phyloP scores from a whole-genome alignment of 2,113 vertebrate genomes.

The Mobula hypostoma region DNA sequence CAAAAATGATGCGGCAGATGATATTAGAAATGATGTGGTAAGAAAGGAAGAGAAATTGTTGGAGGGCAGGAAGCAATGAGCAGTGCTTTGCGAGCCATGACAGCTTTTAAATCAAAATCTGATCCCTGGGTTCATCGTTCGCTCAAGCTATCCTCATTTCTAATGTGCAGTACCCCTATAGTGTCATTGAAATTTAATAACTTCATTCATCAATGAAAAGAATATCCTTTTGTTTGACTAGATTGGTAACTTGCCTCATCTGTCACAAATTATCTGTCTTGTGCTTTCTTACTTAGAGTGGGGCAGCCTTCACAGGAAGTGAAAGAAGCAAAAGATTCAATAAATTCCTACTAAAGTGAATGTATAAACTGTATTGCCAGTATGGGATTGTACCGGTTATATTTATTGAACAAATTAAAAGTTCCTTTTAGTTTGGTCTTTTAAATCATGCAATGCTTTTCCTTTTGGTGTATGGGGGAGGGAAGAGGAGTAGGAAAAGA shows the following conservation, averaged over 20 bases:
- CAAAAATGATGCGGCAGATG: not conserved
- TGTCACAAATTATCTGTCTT: not conserved
- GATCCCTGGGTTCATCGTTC: not conserved
- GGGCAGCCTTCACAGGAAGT: not conserved
- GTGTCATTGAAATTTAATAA: constrained; percentile 16
- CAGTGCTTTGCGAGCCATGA: not conserved
- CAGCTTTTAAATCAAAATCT: not conserved
- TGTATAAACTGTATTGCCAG: not conserved
- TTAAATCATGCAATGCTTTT: not conserved
- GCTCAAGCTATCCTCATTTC: not conserved
- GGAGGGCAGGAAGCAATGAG: not conserved
- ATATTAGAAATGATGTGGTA: not conserved
- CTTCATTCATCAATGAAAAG: not conserved
- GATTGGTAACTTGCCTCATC: not conserved
- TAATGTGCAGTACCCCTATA: not conserved
- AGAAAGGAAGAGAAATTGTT: not conserved
- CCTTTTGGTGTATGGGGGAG: not conserved
- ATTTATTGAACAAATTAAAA: not conserved
- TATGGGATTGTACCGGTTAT: not conserved
- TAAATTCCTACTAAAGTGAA: not conserved
- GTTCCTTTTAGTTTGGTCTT: not conserved
- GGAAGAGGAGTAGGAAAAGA: not conserved
- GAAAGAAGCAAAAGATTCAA: not conserved
- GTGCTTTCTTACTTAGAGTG: not conserved
- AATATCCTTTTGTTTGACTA: not conserved